Evolutionary conservation across 1,140 invertebrate genomes (phyloP), one percentile per base, ranked within the genome.

Genomic region (Tachypleus tridentatus): DNA sequence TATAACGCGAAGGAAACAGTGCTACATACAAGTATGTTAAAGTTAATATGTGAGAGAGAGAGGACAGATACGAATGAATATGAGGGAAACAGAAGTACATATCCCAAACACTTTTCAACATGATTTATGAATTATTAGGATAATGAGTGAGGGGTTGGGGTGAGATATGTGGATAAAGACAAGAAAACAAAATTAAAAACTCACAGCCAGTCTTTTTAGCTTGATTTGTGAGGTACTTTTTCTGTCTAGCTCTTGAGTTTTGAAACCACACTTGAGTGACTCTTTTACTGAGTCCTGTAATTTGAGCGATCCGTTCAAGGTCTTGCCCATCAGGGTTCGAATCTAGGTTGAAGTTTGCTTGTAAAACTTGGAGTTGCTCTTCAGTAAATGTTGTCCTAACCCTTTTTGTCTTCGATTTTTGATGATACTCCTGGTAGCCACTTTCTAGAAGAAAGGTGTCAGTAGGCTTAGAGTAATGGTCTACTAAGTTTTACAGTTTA

Each of bases 181-280:
- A 29, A 57, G 29, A 5, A 63, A 11, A 48, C 4, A 11, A 47
- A 49, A 60, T 7, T 52, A 11, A 4, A 61, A 51, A 51, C 60
- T 57, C 56, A 68, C 67, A 63, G 49, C 62, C 61, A 53, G 61
- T 60, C 62, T 67, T 68, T 29, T 65, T 65, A 53, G 63, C 66
- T 52, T 68, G 63, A 29, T 72, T 73, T 56, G 69, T 74, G 57
- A 71, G 69, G 61, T 76, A 72, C 64, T 98, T 98, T 84, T 99
- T 99, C 77, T 99, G 96, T 52, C 97, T 78, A 7, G 97, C 97
- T 68, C 97, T 83, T 49, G 93, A 97, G 79, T 99, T 99, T 79
- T 97, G 93, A 79, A 98, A 98, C 96, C 95, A 98, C 52, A 99
- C 97, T 83, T 99, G 96, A 49, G 95, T 98, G 53, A 99, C 96